These are phyloP conservation scores for Coelopa pilipes DNA, from an alignment of 2,888 invertebrate genomes.

Conservation along the genomic window DNA sequence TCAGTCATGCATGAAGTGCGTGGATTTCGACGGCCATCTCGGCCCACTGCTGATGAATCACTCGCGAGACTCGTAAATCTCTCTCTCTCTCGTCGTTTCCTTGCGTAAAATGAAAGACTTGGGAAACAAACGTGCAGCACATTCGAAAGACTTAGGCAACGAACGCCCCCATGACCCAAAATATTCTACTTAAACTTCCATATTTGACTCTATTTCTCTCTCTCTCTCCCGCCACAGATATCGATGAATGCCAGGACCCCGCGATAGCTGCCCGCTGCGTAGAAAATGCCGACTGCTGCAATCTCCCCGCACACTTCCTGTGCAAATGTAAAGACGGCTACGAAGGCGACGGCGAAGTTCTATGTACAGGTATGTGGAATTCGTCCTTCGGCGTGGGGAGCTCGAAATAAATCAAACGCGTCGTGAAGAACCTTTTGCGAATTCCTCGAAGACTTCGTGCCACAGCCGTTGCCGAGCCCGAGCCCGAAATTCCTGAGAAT, in stretches of 20 bases:
- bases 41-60: too few species aligned
- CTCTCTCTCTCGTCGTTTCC: too few species aligned
- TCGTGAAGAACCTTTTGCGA: neutral
- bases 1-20: too few species aligned
- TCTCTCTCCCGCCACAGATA: slow-evolving; percentile 71
- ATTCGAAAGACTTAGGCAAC: too few species aligned
- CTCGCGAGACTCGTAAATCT: too few species aligned
- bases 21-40: too few species aligned
- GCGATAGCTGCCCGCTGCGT: slow-evolving; percentile 86
- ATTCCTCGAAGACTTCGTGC: neutral
- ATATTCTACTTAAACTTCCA: too few species aligned
- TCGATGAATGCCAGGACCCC: slow-evolving; percentile 94
- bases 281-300: slow-evolving; percentile 92
- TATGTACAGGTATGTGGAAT: slow-evolving; percentile 76
- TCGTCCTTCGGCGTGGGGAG: neutral
- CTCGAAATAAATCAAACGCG: neutral
- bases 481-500: neutral
- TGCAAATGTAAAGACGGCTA: slow-evolving; percentile 94
- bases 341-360: slow-evolving; percentile 89
- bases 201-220: too few species aligned
- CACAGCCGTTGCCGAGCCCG: neutral
- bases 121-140: too few species aligned
- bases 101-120: too few species aligned
- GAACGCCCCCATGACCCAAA: too few species aligned
- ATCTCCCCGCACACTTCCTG: slow-evolving; percentile 91